Base-by-base conservation (phyloP, 2,888 invertebrate species). In the Chaetoderma sp. region DNA sequence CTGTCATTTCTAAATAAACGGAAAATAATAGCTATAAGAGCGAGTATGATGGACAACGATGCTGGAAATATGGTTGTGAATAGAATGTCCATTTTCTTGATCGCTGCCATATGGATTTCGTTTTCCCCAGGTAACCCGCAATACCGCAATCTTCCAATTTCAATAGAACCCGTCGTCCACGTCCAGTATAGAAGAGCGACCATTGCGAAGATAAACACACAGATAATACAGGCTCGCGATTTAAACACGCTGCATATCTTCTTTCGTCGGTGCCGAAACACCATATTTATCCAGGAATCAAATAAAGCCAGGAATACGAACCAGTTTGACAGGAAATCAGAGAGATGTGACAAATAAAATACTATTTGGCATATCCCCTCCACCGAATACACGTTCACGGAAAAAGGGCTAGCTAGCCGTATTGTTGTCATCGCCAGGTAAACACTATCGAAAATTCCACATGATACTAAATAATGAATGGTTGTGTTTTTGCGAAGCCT, bases 281-380 rank as follows among this genome's bases (percentile, higher is more conserved):
- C 8, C 18, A 13, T 52, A 16, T 23, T n/a, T 10, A 52, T 52
- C 52, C 28, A 52, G 16, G 18, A 32, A 21, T 52, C 52, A 16
- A 52, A n/a, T 13, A 52, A 21, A 30, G 52, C 52, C 13, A 52
- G 32, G 16, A 33, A n/a, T 4, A 52, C 3, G 32, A 32, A 52
- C 52, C 52, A 52, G 21, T 33, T 52, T 28, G 52, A 52, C 13
- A 52, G 52, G 52, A 52, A 52, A 13, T 52, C 32, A 4, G 52
- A 30, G n/a, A 52, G 32, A 52, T 52, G 52, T n/a, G 16, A 16
- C 8, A 52, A 33, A 27, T 52, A 52, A 25, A 30, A 16, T 13
- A 52, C 52, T 32, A 30, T 52, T 8, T 52, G 52, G 32, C 52
- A 52, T 18, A 52, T 28, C 16, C 52, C 52, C 32, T 52, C 52